Evolutionary conservation across 2,113 vertebrate genomes (phyloP).

Genomic region (Kryptolebias marmoratus): DNA sequence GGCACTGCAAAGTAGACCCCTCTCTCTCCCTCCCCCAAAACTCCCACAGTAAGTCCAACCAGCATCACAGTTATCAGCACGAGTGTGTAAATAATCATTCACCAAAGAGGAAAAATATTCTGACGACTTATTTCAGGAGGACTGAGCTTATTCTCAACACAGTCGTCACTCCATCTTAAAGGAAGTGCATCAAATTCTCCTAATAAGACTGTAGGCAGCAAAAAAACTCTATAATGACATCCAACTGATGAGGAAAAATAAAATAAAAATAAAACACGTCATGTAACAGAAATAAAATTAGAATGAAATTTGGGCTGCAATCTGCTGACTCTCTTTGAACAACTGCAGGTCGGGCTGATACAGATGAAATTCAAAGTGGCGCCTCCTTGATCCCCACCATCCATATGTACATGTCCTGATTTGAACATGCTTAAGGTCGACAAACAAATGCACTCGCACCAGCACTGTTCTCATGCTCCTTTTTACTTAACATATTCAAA

Average conservation of each 20-base stretch:
- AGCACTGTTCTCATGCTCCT: slow-evolving; percentile 42
- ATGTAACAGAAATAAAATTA: slow-evolving; percentile 61
- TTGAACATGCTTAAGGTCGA: slow-evolving; percentile 50
- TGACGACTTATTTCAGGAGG: slow-evolving; percentile 21
- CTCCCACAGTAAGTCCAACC: slow-evolving; percentile 1
- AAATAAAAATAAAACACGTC: slow-evolving; percentile 28
- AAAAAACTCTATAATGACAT: background rate
- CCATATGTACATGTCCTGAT: slow-evolving; percentile 35
- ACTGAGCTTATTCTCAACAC: slow-evolving; percentile 39
- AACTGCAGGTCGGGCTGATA: slow-evolving; percentile 36
- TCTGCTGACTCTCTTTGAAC: slow-evolving; percentile 35
- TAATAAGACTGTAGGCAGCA: slow-evolving; percentile 45
- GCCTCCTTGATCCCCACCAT: slow-evolving; percentile 34
- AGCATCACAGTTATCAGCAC: slow-evolving; percentile 52
- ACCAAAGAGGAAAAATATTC: slow-evolving; percentile 29
- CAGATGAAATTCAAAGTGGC: slow-evolving; percentile 34
- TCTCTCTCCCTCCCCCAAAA: background rate
- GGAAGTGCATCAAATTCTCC: slow-evolving; percentile 16
- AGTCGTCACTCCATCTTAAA: slow-evolving; percentile 18
- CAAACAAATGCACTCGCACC: slow-evolving; percentile 31
- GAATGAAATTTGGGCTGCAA: slow-evolving; percentile 29
- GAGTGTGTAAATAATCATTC: slow-evolving; percentile 40
- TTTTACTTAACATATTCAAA: slow-evolving; percentile 54
- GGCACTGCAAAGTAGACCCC: slow-evolving; percentile 61
- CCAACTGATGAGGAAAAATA: slow-evolving; percentile 44